These are phyloP conservation scores for Panthera uncia DNA, from an alignment of 2,113 vertebrate genomes.

Conservation along the genomic window DNA sequence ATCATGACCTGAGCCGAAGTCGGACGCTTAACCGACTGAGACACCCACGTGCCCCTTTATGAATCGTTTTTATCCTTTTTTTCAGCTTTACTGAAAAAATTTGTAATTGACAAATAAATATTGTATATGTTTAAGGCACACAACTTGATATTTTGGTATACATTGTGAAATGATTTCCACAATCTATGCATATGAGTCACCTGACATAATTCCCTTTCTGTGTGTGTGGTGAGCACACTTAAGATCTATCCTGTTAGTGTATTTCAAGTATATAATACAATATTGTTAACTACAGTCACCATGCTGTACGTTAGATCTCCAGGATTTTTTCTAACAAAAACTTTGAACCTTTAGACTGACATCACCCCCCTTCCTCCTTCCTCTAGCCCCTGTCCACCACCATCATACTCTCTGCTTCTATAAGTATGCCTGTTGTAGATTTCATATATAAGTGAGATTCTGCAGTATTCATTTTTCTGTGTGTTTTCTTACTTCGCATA, in stretches of 20 bases:
- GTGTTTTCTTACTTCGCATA: neutral
- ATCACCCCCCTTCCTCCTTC: neutral
- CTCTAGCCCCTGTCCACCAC: neutral
- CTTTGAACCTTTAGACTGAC: neutral
- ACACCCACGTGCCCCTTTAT: no score
- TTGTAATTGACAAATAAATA: no score
- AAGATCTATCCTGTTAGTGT: neutral
- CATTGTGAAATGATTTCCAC: no score
- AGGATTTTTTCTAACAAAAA: neutral
- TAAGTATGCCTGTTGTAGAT: neutral
- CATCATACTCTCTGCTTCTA: neutral
- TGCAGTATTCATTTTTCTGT: neutral
- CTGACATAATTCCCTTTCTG: no score
- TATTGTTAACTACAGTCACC: neutral
- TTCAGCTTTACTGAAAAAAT: no score
- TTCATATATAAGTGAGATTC: neutral
- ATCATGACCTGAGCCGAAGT: no score
- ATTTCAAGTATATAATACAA: neutral
- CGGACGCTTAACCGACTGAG: no score
- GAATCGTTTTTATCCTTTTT: no score
- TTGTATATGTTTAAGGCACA: no score
- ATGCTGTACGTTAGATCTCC: neutral
- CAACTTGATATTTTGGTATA: no score
- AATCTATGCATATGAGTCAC: no score
- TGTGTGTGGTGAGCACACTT: no score